Evolutionary conservation across 2,888 invertebrate genomes (phyloP).

Genomic region (Tipula vernalis): DNA sequence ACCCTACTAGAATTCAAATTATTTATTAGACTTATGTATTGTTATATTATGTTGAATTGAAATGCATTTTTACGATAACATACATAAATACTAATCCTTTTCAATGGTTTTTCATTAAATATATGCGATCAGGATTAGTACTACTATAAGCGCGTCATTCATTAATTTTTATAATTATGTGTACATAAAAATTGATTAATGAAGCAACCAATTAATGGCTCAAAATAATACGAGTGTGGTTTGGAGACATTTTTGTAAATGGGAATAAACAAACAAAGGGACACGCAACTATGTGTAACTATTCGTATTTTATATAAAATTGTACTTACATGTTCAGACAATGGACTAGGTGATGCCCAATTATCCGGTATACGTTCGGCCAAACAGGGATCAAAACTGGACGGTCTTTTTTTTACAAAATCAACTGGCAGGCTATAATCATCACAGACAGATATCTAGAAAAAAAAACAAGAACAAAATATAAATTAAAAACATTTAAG

Average conservation of each 20-base stretch:
- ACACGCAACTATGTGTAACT: not conserved
- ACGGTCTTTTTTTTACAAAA: conserved; percentile 59
- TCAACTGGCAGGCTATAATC: conserved; percentile 80
- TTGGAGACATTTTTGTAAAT: too few relatives aligned
- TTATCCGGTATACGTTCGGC: conserved; percentile 42
- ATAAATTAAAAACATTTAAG: conserved; percentile 7
- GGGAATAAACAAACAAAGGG: too few relatives aligned
- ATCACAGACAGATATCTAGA: conserved; percentile 73
- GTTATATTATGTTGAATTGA: not conserved
- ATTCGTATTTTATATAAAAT: not conserved
- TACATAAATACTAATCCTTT: not conserved
- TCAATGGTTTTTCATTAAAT: not conserved
- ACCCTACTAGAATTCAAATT: not conserved
- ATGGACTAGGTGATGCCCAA: conserved; percentile 34
- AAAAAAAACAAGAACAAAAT: conserved; percentile 21
- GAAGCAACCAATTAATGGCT: not conserved
- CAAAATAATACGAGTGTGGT: too few relatives aligned
- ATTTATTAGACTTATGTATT: not conserved
- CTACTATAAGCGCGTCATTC: not conserved
- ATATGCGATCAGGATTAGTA: not conserved
- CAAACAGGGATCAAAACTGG: conserved; percentile 47
- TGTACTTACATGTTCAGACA: conserved; percentile 34
- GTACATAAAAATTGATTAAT: not conserved
- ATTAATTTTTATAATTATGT: not conserved
- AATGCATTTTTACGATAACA: not conserved